Evolutionary conservation across 2,113 vertebrate species (phyloP).

Genomic region (Nothobranchius furzeri): DNA sequence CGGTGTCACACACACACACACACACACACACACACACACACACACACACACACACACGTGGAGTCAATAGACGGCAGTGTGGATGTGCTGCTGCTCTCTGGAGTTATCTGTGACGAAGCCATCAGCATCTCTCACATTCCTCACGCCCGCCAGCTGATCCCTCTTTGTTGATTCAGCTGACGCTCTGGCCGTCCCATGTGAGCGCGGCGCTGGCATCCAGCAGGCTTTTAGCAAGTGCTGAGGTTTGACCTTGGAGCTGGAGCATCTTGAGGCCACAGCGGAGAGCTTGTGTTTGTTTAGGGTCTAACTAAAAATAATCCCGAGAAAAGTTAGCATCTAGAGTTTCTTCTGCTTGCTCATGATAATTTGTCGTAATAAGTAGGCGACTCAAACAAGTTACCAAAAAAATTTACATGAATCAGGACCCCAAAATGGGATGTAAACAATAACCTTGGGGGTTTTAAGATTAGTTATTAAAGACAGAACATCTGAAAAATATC

Average conservation of each 20-base stretch:
- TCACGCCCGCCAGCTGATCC: slow-evolving; percentile 63
- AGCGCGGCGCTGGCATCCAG: slow-evolving; percentile 53
- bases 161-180: slow-evolving; percentile 77
- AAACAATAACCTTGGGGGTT: too few species aligned
- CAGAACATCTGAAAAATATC: too few species aligned
- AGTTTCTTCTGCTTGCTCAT: not conserved
- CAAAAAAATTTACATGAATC: not conserved
- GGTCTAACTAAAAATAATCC: slow-evolving; percentile 27
- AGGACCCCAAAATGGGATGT: not conserved
- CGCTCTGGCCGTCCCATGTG: slow-evolving; percentile 40
- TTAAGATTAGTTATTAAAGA: too few species aligned
- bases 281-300: slow-evolving; percentile 26
- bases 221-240: slow-evolving; percentile 38
- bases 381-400: too few species aligned
- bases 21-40: too few species aligned
- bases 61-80: slow-evolving; percentile 43
- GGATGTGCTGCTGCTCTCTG: slow-evolving; percentile 31
- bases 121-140: slow-evolving; percentile 65
- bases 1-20: not conserved
- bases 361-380: not conserved
- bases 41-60: slow-evolving; percentile 18
- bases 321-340: not conserved
- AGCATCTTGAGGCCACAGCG: slow-evolving; percentile 54
- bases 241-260: slow-evolving; percentile 70
- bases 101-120: slow-evolving; percentile 35